Evolutionary conservation across 1,140 invertebrate genomes (phyloP).

Genomic region (Batillaria attramentaria): DNA sequence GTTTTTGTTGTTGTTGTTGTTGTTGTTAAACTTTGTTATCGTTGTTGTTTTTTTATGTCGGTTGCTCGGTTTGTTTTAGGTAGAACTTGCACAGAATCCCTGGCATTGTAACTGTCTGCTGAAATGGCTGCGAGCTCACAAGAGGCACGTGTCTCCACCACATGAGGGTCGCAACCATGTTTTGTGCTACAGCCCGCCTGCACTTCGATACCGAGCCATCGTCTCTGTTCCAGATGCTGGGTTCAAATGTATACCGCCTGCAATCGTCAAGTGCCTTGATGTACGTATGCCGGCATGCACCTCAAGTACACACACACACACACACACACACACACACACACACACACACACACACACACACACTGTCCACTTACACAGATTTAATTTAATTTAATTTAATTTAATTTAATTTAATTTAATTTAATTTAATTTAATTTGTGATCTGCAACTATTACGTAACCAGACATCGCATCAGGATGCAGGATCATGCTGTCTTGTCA

Average conservation of each 20-base stretch:
- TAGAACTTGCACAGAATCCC: background rate
- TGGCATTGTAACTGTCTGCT: slow-evolving; percentile 3
- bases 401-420: background rate
- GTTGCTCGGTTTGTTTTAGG: background rate
- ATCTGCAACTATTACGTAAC: background rate
- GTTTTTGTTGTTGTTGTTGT: too few species aligned
- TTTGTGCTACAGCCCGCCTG: background rate
- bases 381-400: background rate
- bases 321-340: background rate
- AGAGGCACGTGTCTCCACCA: background rate
- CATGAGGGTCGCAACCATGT: background rate
- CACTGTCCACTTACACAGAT: background rate
- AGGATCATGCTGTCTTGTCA: background rate
- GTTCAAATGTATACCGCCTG: background rate
- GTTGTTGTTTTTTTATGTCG: background rate
- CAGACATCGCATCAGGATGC: background rate
- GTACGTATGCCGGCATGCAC: background rate
- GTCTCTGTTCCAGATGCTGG: background rate
- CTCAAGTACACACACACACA: background rate
- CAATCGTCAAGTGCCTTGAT: background rate
- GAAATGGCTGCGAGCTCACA: background rate
- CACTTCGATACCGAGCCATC: background rate
- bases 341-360: background rate
- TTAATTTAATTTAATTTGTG: background rate
- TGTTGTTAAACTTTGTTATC: too few species aligned